Conservation (phyloP, 2,797 vertebrate genomes). For the Labroides dimidiatus region DNA sequence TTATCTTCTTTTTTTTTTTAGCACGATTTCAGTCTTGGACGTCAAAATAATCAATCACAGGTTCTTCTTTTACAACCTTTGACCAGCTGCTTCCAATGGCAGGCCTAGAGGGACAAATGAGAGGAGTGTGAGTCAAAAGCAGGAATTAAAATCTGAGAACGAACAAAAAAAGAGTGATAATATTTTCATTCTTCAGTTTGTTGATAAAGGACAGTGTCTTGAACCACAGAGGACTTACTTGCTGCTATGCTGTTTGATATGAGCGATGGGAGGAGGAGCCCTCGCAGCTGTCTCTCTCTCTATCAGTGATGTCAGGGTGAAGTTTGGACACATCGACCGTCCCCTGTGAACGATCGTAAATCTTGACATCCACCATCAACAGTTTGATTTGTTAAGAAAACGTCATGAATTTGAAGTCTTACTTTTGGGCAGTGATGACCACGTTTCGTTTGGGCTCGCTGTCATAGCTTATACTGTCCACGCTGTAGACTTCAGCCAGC, state of each 20-base stretch:
- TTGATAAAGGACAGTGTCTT: no score
- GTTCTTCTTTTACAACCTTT: conserved; percentile 91
- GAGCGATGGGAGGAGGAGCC: conserved; percentile 93
- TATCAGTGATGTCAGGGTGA: conserved; percentile 88
- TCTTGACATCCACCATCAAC: background rate
- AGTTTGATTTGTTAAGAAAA: background rate
- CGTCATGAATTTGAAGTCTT: background rate
- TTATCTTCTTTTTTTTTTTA: no score
- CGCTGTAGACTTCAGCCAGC: conserved; percentile 91
- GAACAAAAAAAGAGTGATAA: background rate
- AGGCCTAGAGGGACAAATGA: conserved; percentile 77
- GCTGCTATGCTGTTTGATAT: conserved; percentile 91
- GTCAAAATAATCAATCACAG: conserved; percentile 97
- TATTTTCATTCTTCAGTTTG: background rate
- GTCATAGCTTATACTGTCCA: conserved; percentile 98
- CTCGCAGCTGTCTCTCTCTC: conserved; percentile 89
- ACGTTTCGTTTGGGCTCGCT: conserved; percentile 97
- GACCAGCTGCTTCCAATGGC: conserved; percentile 83
- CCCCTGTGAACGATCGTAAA: conserved; percentile 80
- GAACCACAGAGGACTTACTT: conserved; percentile 92
- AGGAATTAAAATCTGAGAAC: background rate
- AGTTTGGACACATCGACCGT: conserved; percentile 89
- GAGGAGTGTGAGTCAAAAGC: background rate
- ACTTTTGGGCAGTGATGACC: conserved; percentile 90
- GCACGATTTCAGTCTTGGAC: conserved; percentile 90